phyloP scores from a whole-genome alignment of 2,888 invertebrate species.

The Herminia tarsipennalis region DNA sequence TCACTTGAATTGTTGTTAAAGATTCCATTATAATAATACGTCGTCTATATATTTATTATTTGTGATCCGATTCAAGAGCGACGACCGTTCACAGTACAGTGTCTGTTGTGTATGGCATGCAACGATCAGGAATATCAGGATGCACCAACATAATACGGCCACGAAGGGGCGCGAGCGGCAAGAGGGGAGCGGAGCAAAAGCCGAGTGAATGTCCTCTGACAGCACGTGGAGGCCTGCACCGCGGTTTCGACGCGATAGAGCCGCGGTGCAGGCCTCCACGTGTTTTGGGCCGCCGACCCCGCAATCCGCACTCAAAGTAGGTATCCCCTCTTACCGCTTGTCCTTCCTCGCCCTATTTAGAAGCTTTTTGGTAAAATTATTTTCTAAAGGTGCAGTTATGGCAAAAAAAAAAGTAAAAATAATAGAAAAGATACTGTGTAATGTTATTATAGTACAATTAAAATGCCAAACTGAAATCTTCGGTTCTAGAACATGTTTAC shows the following conservation, averaged over 20 bases:
- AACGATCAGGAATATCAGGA: conserved; percentile 80
- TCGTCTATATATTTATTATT: conserved; percentile 32
- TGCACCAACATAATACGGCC: conserved; percentile 73
- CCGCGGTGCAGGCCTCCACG: conserved; percentile 83
- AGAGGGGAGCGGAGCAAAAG: conserved; percentile 58
- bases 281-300: conserved; percentile 77
- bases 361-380: conserved; percentile 13
- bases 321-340: conserved; percentile 54
- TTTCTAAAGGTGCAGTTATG: conserved; percentile 7
- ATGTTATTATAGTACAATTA: too few species aligned
- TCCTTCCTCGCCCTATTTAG: conserved; percentile 41
- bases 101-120: conserved; percentile 78
- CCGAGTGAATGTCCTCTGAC: conserved; percentile 70
- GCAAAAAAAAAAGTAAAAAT: too few species aligned
- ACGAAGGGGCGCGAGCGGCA: conserved; percentile 57
- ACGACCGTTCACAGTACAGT: conserved; percentile 75
- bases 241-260: conserved; percentile 68
- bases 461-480: too few species aligned
- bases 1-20: conserved; percentile 54
- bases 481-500: too few species aligned
- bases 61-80: conserved; percentile 46
- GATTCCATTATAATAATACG: conserved; percentile 53
- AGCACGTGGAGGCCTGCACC: conserved; percentile 83
- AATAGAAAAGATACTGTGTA: too few species aligned
- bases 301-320: conserved; percentile 53